Evolutionary conservation across 2,113 vertebrate species (phyloP).

Genomic region (Planiliza haematocheilus): DNA sequence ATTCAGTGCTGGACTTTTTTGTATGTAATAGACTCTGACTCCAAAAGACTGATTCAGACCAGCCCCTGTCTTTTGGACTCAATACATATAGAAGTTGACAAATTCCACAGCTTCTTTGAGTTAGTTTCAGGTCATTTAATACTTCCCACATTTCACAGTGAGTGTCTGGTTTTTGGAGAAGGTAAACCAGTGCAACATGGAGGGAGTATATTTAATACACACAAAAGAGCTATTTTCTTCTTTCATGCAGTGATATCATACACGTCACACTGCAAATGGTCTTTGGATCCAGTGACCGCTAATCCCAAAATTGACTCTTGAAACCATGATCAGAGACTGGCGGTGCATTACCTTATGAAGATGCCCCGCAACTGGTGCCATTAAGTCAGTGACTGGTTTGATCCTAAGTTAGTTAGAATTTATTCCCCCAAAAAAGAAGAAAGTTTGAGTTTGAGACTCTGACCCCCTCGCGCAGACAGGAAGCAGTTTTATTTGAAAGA

Average conservation of each 20-base stretch:
- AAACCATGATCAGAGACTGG: constrained; percentile 63
- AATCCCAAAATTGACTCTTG: constrained; percentile 61
- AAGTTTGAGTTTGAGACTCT: background rate
- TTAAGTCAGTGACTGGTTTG: background rate
- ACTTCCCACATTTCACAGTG: constrained; percentile 61
- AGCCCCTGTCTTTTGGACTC: constrained; percentile 55
- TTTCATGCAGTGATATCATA: constrained; percentile 60
- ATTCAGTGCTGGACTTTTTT: constrained; percentile 44
- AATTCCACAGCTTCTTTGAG: constrained; percentile 76
- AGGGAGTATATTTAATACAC: constrained; percentile 42
- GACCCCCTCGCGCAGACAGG: constrained; percentile 4
- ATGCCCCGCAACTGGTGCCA: constrained; percentile 27
- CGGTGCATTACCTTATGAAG: constrained; percentile 42
- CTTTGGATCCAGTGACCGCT: constrained; percentile 50
- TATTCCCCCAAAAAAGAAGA: constrained; percentile 10
- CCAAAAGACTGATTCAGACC: constrained; percentile 52
- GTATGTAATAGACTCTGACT: constrained; percentile 53
- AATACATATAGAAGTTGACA: constrained; percentile 61
- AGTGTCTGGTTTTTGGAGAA: constrained; percentile 50
- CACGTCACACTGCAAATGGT: constrained; percentile 50
- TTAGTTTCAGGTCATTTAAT: constrained; percentile 72
- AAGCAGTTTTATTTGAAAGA: constrained; percentile 43
- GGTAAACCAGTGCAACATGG: constrained; percentile 62
- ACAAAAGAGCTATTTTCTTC: constrained; percentile 45
- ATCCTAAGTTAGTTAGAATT: constrained; percentile 12